These are phyloP conservation scores for Sceloporus tristichus DNA, from an alignment of 2,113 vertebrate genomes.

Conservation along the genomic window DNA sequence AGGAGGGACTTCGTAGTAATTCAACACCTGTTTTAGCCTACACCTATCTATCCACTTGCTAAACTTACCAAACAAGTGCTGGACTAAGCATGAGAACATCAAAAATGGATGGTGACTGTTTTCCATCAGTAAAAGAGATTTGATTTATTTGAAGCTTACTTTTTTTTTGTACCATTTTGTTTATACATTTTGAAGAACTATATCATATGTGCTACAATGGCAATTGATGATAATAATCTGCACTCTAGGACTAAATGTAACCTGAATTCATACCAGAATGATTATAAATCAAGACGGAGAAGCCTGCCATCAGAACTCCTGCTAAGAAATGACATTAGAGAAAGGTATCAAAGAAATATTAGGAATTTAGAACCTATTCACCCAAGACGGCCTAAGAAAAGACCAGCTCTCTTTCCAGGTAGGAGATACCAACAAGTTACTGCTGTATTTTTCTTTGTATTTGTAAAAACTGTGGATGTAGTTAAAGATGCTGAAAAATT, in stretches of 20 bases:
- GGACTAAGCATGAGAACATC: constrained; percentile 75
- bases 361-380: constrained; percentile 81
- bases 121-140: neutral
- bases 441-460: constrained; percentile 27
- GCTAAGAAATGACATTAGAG: constrained; percentile 83
- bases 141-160: neutral
- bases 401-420: constrained; percentile 95
- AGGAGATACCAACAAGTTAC: constrained; percentile 69
- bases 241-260: constrained; percentile 80
- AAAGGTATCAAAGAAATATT: constrained; percentile 82
- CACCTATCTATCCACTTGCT: constrained; percentile 83
- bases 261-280: constrained; percentile 75
- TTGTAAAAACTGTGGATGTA: constrained; percentile 12
- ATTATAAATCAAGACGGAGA: constrained; percentile 79
- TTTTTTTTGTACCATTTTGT: neutral
- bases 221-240: constrained; percentile 82
- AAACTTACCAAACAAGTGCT: constrained; percentile 84
- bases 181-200: neutral
- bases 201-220: constrained; percentile 76
- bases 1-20: constrained; percentile 87
- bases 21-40: constrained; percentile 88
- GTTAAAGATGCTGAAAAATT: constrained; percentile 2
- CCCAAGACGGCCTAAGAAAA: constrained; percentile 88
- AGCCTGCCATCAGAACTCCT: constrained; percentile 85
- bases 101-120: constrained; percentile 55